These are phyloP conservation scores for Aurelia sp. DNA, from an alignment of 30 jellyfish, hydroid and myxozoan species.

Conservation along the genomic window DNA sequence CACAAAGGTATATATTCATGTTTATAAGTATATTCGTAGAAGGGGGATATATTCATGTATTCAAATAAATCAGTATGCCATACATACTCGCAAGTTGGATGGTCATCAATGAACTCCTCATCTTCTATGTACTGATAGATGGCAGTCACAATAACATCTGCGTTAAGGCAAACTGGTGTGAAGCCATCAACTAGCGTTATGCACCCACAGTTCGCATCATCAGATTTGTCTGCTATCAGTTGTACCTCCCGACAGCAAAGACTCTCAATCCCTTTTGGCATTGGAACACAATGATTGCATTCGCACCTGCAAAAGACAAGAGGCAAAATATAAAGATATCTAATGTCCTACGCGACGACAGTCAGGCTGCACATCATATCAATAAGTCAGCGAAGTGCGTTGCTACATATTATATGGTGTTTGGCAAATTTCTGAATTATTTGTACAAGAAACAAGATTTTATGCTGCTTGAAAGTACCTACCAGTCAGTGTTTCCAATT, in stretches of 20 bases:
- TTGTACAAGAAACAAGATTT: too few relatives aligned
- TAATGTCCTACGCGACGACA: neutral
- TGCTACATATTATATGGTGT: neutral
- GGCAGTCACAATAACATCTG: constrained; percentile 19
- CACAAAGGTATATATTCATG: too few relatives aligned
- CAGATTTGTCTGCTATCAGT: too few relatives aligned
- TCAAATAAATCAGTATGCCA: too few relatives aligned
- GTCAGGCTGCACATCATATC: too few relatives aligned
- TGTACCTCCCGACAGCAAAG: constrained; percentile 33
- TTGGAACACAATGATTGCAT: constrained; percentile 21
- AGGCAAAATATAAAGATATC: neutral
- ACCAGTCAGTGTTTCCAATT: too few relatives aligned
- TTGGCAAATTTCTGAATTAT: too few relatives aligned
- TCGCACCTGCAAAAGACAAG: neutral
- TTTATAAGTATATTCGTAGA: too few relatives aligned
- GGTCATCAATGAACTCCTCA: constrained; percentile 45
- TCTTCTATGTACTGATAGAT: constrained; percentile 54
- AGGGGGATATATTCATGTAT: too few relatives aligned
- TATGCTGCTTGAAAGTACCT: too few relatives aligned
- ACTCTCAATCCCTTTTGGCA: constrained; percentile 32
- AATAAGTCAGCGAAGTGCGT: neutral
- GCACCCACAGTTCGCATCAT: too few relatives aligned
- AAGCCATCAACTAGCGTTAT: constrained; percentile 37
- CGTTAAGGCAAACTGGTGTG: constrained; percentile 38
- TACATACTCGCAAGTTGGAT: constrained; percentile 26